phyloP scores from a whole-genome alignment of 2,113 vertebrate species.

The Tachysurus vachellii region DNA sequence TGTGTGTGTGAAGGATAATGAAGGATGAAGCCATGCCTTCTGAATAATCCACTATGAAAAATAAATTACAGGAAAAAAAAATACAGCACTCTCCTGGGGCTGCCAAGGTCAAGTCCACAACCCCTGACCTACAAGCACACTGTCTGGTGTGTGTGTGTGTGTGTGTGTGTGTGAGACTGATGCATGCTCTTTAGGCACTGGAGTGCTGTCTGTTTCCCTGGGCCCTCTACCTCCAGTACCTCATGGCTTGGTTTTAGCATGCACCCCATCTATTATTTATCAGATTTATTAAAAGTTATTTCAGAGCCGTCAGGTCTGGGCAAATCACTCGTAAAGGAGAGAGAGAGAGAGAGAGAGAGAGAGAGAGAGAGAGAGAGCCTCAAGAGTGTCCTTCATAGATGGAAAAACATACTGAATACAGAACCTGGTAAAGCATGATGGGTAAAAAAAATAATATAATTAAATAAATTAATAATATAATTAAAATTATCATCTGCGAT shows the following conservation, averaged over 20 bases:
- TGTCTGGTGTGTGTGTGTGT: conserved; percentile 66
- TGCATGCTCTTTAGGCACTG: conserved; percentile 50
- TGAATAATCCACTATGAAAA: conserved; percentile 72
- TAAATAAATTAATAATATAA: background rate
- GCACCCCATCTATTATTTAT: conserved; percentile 78
- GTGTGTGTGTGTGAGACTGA: conserved; percentile 46
- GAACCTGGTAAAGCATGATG: conserved; percentile 70
- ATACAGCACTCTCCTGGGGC: conserved; percentile 71
- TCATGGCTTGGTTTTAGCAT: conserved; percentile 71
- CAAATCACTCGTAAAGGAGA: conserved; percentile 72
- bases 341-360: conserved; percentile 11
- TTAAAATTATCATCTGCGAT: background rate
- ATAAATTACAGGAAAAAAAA: conserved; percentile 62
- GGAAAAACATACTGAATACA: conserved; percentile 61
- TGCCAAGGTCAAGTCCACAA: conserved; percentile 78
- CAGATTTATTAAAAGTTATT: conserved; percentile 82
- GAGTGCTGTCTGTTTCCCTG: conserved; percentile 64
- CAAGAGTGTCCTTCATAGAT: conserved; percentile 70
- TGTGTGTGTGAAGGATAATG: conserved; percentile 67
- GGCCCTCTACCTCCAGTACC: conserved; percentile 61
- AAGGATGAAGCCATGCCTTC: conserved; percentile 40
- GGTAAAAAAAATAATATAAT: conserved; percentile 68
- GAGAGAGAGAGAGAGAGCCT: conserved; percentile 52
- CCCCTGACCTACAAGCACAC: conserved; percentile 71
- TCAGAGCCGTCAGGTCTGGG: conserved; percentile 74